These are phyloP conservation scores for Tribolium castaneum DNA, from an alignment of 1,140 invertebrate species.

Conservation along the genomic window DNA sequence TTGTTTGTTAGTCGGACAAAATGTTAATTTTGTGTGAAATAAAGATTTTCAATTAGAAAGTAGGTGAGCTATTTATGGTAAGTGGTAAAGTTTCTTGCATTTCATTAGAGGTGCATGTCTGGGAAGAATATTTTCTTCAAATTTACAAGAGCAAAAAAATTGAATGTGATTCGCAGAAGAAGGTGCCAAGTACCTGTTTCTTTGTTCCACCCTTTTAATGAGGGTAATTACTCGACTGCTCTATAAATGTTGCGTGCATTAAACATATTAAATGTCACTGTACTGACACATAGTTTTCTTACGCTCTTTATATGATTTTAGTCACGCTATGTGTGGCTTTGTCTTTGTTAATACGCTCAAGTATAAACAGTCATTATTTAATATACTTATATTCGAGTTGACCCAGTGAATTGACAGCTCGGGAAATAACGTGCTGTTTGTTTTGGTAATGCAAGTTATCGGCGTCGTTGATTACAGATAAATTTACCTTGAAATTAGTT, in stretches of 20 bases:
- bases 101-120: not conserved
- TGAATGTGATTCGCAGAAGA: not conserved
- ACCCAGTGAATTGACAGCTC: not conserved
- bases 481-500: not conserved
- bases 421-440: not conserved
- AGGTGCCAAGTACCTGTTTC: constrained; percentile 5
- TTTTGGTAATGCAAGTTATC: not conserved
- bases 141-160: not conserved
- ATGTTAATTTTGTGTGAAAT: not conserved
- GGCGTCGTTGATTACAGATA: not conserved
- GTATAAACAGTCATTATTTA: constrained; percentile 11
- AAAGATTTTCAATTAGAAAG: too few relatives aligned
- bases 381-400: not conserved
- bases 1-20: not conserved
- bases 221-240: constrained; percentile 37
- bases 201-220: constrained; percentile 20
- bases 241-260: constrained; percentile 39
- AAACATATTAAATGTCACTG: constrained; percentile 43
- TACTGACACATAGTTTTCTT: constrained; percentile 43
- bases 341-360: not conserved
- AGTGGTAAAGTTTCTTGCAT: not conserved
- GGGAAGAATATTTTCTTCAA: not conserved
- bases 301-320: constrained; percentile 38
- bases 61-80: too few relatives aligned
- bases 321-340: constrained; percentile 45